A percentile compares a stretch with the other conserved stretches of the same genome.
phyloP scores from a whole-genome alignment of 2,797 vertebrate species.

The Clarias platycephalus region DNA sequence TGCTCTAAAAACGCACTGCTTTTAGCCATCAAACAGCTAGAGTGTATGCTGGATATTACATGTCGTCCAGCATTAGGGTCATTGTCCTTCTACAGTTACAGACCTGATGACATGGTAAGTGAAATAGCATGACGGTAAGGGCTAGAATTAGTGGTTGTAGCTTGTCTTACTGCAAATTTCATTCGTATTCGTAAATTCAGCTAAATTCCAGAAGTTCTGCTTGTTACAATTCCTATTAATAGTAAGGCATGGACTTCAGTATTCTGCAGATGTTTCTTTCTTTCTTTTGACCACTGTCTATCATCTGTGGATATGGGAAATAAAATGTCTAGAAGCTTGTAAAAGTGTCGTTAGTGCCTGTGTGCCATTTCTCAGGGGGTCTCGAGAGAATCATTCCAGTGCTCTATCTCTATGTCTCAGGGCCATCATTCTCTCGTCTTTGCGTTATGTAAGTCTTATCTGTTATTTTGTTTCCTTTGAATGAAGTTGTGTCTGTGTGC shows the following conservation, averaged over 20 bases:
- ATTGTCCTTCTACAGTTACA: neutral
- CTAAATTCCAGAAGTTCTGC: neutral
- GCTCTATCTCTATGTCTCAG: slow-evolving; percentile 44
- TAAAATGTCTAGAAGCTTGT: slow-evolving; percentile 27
- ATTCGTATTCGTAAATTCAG: neutral
- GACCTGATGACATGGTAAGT: neutral
- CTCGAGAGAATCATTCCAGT: slow-evolving; percentile 54
- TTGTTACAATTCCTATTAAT: neutral
- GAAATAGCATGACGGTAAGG: neutral
- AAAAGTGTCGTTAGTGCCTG: slow-evolving; percentile 53
- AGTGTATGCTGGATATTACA: too few species aligned
- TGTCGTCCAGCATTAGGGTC: neutral
- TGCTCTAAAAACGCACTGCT: too few species aligned
- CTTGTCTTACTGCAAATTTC: neutral
- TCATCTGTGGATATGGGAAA: neutral
- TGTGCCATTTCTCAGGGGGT: slow-evolving; percentile 35
- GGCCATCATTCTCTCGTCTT: slow-evolving; percentile 5
- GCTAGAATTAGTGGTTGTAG: neutral
- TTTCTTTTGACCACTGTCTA: neutral
- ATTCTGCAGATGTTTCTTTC: neutral
- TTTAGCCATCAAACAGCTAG: neutral
- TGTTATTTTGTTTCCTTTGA: slow-evolving; percentile 54
- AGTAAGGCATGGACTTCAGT: neutral
- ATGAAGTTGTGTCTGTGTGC: slow-evolving; percentile 22
- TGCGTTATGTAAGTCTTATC: slow-evolving; percentile 54